Evolutionary conservation across 2,113 vertebrate species (phyloP), one percentile per base, ranked within the genome.

Genomic region (Anhinga rufa): DNA sequence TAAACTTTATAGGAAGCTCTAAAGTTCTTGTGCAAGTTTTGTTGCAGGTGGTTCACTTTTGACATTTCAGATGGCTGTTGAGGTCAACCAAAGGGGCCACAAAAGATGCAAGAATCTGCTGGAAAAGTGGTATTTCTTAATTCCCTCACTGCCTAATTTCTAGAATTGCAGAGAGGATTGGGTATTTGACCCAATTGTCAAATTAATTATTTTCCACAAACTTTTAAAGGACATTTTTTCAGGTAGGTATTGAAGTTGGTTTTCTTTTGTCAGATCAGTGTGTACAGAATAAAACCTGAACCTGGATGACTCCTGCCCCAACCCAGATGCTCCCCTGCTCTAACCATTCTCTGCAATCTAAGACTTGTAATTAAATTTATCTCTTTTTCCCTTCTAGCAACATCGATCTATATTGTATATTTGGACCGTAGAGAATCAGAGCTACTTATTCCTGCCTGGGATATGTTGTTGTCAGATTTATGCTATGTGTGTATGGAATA

Each of bases 351-450:
- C 70, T 88, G 62, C 68, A 70, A 31, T 68, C 86, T 86, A 76
- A 95, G 62, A 78, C 86, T 95, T 77, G 94, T 96, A 97, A 97
- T 98, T 96, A 97, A 97, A 96, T 97, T 87, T 96, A 57, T 86
- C 69, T 96, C 79, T 94, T 78, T 96, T 89, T 49, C 62, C 42
- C 15, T 90, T 97, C 75, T 78, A 57, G 80, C 76, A 93, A 80
- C 64, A 91, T 91, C 95, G 91, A 96, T 97, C 95, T 96, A 7
- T 91, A 65, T 69, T 92, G 94, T 90, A 58, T 93, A 86, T 94
- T 95, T 95, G 88, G 75, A 70, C 93, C 96, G 92, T 46, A 80
- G 95, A 97, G 95, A 95, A 96, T 92, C 78, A 82, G 89, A 94
- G 69, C 86, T 97, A 90, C 97, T 96, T 97, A 90, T 92, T 98